phyloP scores from a whole-genome alignment of 1,140 invertebrate species.

The Streblospio benedicti region DNA sequence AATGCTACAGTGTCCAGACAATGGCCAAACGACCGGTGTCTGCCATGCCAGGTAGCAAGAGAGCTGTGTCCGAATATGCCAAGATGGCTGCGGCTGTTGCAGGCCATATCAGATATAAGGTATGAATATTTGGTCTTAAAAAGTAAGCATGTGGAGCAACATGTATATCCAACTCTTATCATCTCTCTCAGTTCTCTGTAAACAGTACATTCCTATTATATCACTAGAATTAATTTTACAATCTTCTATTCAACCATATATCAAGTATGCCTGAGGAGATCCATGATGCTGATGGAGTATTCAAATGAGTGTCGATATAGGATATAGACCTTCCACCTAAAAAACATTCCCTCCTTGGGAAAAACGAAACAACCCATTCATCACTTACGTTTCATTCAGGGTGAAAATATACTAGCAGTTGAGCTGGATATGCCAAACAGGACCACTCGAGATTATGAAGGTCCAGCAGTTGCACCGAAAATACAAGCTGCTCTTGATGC shows the following conservation, averaged over 20 bases:
- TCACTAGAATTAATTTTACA: no score
- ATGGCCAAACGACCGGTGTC: slow-evolving; percentile 57
- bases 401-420: slow-evolving; percentile 74
- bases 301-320: no score
- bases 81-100: slow-evolving; percentile 55
- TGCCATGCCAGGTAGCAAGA: slow-evolving; percentile 53
- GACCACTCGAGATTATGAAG: slow-evolving; percentile 70
- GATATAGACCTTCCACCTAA: no score
- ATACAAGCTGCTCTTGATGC: slow-evolving; percentile 66
- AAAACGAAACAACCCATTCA: no score
- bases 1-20: slow-evolving; percentile 32
- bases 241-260: no score
- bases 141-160: no score
- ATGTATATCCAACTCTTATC: no score
- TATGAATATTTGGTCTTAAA: slow-evolving; percentile 18
- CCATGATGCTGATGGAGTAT: no score
- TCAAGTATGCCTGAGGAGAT: no score
- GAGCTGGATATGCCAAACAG: slow-evolving; percentile 70
- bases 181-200: no score
- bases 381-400: slow-evolving; percentile 44
- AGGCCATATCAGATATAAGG: slow-evolving; percentile 52
- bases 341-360: no score
- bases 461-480: slow-evolving; percentile 60
- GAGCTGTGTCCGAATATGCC: slow-evolving; percentile 67
- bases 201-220: no score